Conservation (phyloP, 2,888 invertebrate species). For the Dinocampus coccinellae region DNA sequence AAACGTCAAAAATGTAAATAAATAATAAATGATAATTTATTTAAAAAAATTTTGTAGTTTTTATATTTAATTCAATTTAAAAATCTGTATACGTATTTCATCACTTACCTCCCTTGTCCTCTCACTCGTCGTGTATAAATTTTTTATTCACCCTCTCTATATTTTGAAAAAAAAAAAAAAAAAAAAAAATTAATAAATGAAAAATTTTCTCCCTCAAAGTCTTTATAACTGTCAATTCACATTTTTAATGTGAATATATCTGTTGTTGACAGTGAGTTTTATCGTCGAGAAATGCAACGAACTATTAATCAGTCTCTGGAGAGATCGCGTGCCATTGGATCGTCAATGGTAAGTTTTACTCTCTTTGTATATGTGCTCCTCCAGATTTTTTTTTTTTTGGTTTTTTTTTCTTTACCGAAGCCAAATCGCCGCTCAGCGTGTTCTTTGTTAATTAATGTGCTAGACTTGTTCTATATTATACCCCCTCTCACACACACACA, state of each 20-base stretch:
- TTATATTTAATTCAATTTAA: neutral
- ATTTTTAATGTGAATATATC: constrained; percentile 17
- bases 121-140: no score
- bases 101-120: neutral
- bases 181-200: no score
- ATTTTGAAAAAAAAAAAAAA: no score
- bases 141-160: no score
- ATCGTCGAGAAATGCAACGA: constrained; percentile 32
- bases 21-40: neutral
- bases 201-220: constrained; percentile 13
- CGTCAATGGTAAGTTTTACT: constrained; percentile 43
- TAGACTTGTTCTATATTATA: constrained; percentile 47
- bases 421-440: constrained; percentile 50
- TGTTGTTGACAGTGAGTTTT: constrained; percentile 47
- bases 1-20: no score
- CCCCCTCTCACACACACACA: constrained; percentile 1
- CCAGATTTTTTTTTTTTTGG: constrained; percentile 19
- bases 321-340: constrained; percentile 53
- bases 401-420: constrained; percentile 41
- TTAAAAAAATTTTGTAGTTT: neutral
- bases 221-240: neutral
- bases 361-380: constrained; percentile 25
- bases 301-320: constrained; percentile 30
- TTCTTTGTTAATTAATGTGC: constrained; percentile 60
- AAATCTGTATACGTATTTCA: neutral